phyloP scores from a whole-genome alignment of 2,113 vertebrate species.

The Nycticorax nycticorax region DNA sequence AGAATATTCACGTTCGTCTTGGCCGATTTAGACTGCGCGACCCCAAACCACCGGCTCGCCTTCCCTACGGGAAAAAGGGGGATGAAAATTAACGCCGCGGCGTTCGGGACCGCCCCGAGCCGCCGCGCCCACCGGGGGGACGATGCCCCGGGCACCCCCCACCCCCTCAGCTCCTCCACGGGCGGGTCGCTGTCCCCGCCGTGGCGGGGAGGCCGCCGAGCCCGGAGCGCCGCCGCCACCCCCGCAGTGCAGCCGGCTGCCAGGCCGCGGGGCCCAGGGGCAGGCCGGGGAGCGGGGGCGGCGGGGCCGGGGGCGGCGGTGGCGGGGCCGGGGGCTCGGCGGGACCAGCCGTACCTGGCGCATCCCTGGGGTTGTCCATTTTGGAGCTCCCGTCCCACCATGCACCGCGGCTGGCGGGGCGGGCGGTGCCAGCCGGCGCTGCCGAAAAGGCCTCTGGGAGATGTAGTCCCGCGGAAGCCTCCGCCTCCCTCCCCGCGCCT shows the following conservation, averaged over 20 bases:
- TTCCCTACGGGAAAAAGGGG: slow-evolving; percentile 65
- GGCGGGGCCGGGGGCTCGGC: fast-evolving
- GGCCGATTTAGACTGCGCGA: slow-evolving; percentile 79
- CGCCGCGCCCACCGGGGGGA: too few relatives aligned
- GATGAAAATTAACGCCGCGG: background rate
- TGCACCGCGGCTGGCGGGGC: slow-evolving; percentile 6
- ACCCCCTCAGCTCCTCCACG: background rate
- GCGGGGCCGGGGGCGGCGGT: fast-evolving
- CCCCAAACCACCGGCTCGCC: slow-evolving; percentile 83
- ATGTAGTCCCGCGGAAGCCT: background rate
- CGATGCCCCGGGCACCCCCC: background rate
- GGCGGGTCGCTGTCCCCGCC: background rate
- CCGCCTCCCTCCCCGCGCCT: too few relatives aligned
- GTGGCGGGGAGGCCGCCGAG: too few relatives aligned
- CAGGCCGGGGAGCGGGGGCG: fast-evolving
- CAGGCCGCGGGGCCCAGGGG: background rate
- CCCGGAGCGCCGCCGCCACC: background rate
- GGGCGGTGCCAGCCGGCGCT: fast-evolving
- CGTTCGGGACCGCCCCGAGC: fast-evolving
- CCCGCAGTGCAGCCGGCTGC: background rate
- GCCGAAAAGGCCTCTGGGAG: slow-evolving; percentile 21
- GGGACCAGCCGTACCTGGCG: slow-evolving; percentile 60
- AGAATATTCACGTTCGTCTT: slow-evolving; percentile 90
- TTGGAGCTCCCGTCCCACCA: slow-evolving; percentile 66
- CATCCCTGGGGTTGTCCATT: slow-evolving; percentile 76